A percentile compares a stretch with the other conserved stretches of the same genome.
phyloP scores from a whole-genome alignment of 2,113 vertebrate genomes.

The Pluvianellus socialis region DNA sequence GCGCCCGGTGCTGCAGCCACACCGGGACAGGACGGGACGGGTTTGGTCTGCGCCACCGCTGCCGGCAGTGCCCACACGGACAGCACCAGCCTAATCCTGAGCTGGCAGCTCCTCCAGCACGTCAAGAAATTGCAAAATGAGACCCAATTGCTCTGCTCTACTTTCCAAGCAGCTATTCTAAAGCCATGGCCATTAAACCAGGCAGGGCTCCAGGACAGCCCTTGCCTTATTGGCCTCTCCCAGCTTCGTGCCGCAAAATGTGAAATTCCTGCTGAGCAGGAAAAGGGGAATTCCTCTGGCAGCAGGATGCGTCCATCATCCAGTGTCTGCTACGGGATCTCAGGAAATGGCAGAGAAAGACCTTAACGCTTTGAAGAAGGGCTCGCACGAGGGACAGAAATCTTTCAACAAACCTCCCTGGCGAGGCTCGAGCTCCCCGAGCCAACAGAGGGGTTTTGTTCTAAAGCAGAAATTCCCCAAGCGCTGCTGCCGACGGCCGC shows the following conservation, averaged over 20 bases:
- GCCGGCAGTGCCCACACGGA: not conserved
- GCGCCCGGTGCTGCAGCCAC: no score
- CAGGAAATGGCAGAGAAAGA: not conserved
- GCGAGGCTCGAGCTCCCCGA: not conserved
- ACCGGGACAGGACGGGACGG: not conserved
- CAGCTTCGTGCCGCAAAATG: not conserved
- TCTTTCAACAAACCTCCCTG: not conserved
- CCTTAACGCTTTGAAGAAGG: not conserved
- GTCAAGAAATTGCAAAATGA: not conserved
- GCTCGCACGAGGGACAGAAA: not conserved
- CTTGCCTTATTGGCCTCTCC: not conserved
- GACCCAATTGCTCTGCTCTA: not conserved
- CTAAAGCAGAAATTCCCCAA: not conserved
- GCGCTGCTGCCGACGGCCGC: not conserved
- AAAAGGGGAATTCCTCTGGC: slow-evolving; percentile 35
- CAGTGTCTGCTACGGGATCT: not conserved
- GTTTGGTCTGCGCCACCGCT: not conserved
- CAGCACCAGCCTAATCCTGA: not conserved
- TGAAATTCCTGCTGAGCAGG: slow-evolving; percentile 23
- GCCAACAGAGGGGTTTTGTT: slow-evolving; percentile 3
- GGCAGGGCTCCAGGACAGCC: not conserved
- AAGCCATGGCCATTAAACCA: not conserved
- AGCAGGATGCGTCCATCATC: slow-evolving; percentile 12
- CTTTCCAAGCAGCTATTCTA: not conserved
- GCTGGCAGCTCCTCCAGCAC: not conserved